A percentile compares a stretch with the other conserved stretches of the same genome.
These are phyloP conservation scores for Atethmia centrago DNA, from an alignment of 2,888 invertebrate species.

Conservation along the genomic window DNA sequence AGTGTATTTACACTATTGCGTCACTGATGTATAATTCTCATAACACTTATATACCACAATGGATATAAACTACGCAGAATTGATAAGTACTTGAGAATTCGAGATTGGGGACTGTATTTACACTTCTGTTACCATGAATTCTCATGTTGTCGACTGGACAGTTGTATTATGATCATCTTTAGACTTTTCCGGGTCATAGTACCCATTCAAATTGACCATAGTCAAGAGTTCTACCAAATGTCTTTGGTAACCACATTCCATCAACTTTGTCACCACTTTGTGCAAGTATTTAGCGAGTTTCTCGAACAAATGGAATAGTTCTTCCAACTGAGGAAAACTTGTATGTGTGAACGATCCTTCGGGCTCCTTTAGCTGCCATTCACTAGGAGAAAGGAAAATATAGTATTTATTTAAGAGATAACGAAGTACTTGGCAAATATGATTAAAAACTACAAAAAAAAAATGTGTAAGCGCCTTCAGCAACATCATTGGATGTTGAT, in stretches of 20 bases:
- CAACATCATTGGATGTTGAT: not conserved
- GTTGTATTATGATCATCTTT: conserved; percentile 77
- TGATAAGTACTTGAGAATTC: not conserved
- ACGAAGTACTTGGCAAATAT: not conserved
- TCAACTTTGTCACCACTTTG: conserved; percentile 91
- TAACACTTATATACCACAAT: conserved; percentile 6
- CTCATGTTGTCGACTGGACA: conserved; percentile 64
- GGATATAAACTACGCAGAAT: conserved; percentile 15
- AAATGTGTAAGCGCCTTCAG: not conserved
- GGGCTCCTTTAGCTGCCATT: conserved; percentile 89
- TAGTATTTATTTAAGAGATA: not conserved
- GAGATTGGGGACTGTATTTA: not conserved
- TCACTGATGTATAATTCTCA: conserved; percentile 2
- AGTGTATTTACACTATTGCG: conserved; percentile 15
- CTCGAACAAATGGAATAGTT: conserved; percentile 91
- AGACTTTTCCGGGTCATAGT: conserved; percentile 85
- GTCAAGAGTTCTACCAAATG: conserved; percentile 92
- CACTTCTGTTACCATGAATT: conserved; percentile 10
- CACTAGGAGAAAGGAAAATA: conserved; percentile 75
- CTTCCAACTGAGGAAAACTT: conserved; percentile 90
- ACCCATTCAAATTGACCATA: conserved; percentile 92
- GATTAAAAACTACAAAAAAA: not conserved
- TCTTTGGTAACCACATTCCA: conserved; percentile 92
- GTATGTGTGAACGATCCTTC: conserved; percentile 90
- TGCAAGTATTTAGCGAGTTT: conserved; percentile 91